Conservation (phyloP, 2,797 vertebrate species). For the Oceanodroma leucorhoa region DNA sequence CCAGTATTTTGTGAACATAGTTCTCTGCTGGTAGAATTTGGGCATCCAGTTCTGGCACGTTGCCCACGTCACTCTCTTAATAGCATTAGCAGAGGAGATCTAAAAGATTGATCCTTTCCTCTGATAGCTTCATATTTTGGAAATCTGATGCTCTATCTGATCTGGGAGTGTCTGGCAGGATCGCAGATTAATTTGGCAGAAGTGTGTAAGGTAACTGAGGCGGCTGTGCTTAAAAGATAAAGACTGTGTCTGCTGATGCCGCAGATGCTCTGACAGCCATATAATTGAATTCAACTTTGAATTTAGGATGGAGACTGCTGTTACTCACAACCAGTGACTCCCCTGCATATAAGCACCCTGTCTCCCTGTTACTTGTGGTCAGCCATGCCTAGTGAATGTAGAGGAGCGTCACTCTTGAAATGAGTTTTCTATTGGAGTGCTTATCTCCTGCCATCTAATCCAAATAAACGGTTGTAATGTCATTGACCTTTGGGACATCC, state of each 20-base stretch:
- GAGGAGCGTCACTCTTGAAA: neutral
- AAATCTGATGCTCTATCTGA: slow-evolving; percentile 13
- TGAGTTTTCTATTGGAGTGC: neutral
- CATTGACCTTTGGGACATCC: slow-evolving; percentile 21
- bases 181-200: slow-evolving; percentile 17
- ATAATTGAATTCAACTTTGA: neutral
- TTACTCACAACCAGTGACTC: neutral
- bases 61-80: neutral
- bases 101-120: slow-evolving; percentile 33
- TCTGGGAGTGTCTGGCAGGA: slow-evolving; percentile 33
- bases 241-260: slow-evolving; percentile 24
- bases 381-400: neutral
- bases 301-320: slow-evolving; percentile 9
- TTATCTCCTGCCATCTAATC: slow-evolving; percentile 24
- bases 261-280: slow-evolving; percentile 19
- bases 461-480: neutral
- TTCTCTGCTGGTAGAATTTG: neutral
- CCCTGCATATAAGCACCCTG: neutral
- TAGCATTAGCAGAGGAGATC: neutral
- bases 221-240: slow-evolving; percentile 11
- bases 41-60: neutral
- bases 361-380: neutral
- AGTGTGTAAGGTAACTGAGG: neutral
- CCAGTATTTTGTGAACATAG: neutral
- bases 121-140: slow-evolving; percentile 18